Base-by-base conservation (phyloP, 1,140 invertebrate genomes). In the Polyergus mexicanus region DNA sequence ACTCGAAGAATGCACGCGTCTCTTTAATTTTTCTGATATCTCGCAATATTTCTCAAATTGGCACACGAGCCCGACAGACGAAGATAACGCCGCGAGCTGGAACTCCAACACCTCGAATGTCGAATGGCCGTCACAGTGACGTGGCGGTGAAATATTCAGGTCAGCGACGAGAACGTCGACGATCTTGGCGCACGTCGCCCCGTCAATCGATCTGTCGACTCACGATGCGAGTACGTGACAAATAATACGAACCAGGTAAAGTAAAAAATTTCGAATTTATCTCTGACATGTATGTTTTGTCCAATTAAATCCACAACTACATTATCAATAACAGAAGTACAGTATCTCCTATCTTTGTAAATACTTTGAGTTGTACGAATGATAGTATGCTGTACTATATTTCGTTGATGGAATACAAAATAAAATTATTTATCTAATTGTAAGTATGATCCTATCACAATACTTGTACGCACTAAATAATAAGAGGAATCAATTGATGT, bases 61-160 rank as follows among this genome's bases (percentile, higher is more conserved):
- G 72, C 72, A 84, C 72, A 84, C 71, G 41, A 77, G 44, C 47
- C n/a, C 60, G 81, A 65, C 44, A 35, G 32, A 77, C 56, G 41
- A 72, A 84, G 81, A 84, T 87, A 87, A 87, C 68, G 86, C 83
- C 16, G 25, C 81, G 44, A 72, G 69, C 38, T 83, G 80, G 69
- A 85, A 66, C 65, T 87, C 76, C 62, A 47, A 74, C 85, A 77
- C 66, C 78, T 72, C 78, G 44, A 69, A 63, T 65, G 62, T 85
- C 75, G 84, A 85, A 63, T 44, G 47, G 60, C 47, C 81, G 72
- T 84, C 81, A 51, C 13, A 84, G 69, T 60, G 72, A 22, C 81
- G 47, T 44, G 62, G 44, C 74, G 47, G 60, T 84, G 72, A 76
- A 77, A 84, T 84, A 84, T 84, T 75, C 74, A 77, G 81, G 81